A percentile compares a stretch with the other conserved stretches of the same genome.
These are phyloP conservation scores for Cydia pomonella DNA, from an alignment of 1,140 invertebrate species.

Conservation along the genomic window DNA sequence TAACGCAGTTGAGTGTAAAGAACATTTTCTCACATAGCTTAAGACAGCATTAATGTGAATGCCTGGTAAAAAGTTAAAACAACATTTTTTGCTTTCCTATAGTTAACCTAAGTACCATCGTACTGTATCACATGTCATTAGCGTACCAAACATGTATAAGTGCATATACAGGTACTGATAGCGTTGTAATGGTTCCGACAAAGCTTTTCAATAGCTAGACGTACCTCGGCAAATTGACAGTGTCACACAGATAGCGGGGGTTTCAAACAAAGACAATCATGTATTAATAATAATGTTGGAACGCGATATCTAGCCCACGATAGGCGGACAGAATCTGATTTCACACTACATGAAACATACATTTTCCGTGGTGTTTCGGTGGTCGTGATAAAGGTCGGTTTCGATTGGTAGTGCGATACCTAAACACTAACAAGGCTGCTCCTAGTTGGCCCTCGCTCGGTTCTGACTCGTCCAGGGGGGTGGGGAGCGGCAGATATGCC, in stretches of 20 bases:
- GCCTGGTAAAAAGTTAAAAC: slow-evolving; percentile 7
- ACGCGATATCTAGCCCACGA: slow-evolving; percentile 45
- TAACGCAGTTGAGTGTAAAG: slow-evolving; percentile 19
- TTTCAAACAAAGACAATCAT: slow-evolving; percentile 47
- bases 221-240: slow-evolving; percentile 26
- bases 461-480: not conserved
- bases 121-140: slow-evolving; percentile 23
- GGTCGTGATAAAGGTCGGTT: not conserved
- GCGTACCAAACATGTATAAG: slow-evolving; percentile 32
- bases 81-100: slow-evolving; percentile 8
- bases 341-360: slow-evolving; percentile 39
- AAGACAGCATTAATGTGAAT: slow-evolving; percentile 14
- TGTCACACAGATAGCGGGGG: slow-evolving; percentile 36
- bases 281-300: slow-evolving; percentile 35
- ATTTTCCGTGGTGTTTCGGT: slow-evolving; percentile 6
- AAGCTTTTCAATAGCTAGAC: slow-evolving; percentile 39
- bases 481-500: not conserved
- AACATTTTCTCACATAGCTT: slow-evolving; percentile 19
- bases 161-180: slow-evolving; percentile 39
- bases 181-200: slow-evolving; percentile 41
- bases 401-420: slow-evolving; percentile 3
- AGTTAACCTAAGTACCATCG: slow-evolving; percentile 1
- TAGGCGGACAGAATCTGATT: slow-evolving; percentile 59
- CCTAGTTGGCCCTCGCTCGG: not conserved
- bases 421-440: not conserved